Conservation (phyloP, 2,113 vertebrate species). For the Oceanites oceanicus region DNA sequence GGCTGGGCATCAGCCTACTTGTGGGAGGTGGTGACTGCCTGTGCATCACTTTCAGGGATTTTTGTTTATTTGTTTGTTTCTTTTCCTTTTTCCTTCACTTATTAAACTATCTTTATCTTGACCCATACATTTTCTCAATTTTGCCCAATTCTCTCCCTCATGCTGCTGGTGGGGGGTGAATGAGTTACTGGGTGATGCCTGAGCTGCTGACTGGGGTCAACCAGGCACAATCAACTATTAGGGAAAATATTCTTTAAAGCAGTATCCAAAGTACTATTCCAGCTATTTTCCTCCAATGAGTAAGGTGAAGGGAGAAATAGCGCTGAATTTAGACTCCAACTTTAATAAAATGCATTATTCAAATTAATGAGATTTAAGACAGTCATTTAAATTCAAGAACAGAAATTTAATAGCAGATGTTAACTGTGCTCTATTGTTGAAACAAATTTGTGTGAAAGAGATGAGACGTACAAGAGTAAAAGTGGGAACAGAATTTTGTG, state of each 20-base stretch:
- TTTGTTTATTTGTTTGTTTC: background rate
- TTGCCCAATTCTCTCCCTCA: background rate
- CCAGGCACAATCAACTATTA: background rate
- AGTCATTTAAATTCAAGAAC: conserved; percentile 28
- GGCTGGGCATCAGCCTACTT: background rate
- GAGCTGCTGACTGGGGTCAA: background rate
- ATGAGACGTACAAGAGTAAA: background rate
- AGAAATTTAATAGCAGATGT: conserved; percentile 15
- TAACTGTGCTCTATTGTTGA: background rate
- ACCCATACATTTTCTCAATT: background rate
- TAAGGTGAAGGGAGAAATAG: background rate
- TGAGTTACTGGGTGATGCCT: accelerated
- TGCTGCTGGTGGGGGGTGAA: background rate
- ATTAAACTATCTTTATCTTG: background rate
- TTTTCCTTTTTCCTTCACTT: background rate
- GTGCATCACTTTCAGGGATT: background rate
- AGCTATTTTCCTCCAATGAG: background rate
- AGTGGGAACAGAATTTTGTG: background rate
- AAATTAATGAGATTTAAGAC: conserved; percentile 40
- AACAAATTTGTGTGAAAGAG: background rate
- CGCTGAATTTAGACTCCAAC: background rate
- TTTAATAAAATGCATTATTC: conserved; percentile 37
- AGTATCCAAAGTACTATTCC: background rate
- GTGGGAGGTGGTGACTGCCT: background rate
- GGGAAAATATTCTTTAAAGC: background rate